These are phyloP conservation scores for Andrena camellia DNA, from an alignment of 2,888 invertebrate genomes.

Conservation along the genomic window DNA sequence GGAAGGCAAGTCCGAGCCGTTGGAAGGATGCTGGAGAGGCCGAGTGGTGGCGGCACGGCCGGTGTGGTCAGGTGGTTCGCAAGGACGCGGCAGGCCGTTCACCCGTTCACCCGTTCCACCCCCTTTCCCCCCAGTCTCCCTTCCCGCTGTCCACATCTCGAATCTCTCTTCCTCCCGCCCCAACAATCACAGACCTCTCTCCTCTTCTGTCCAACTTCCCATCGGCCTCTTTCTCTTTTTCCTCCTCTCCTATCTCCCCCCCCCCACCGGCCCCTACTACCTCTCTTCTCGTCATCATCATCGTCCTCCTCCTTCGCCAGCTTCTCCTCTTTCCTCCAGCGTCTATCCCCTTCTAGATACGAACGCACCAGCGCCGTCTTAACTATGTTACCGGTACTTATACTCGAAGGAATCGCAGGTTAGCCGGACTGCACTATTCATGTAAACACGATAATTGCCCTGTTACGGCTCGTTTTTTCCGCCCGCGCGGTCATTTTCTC, in stretches of 20 bases:
- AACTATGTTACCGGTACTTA: conserved; percentile 72
- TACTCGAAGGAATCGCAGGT: conserved; percentile 62
- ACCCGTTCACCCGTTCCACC: conserved; percentile 77
- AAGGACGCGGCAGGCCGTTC: conserved; percentile 85
- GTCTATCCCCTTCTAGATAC: conserved; percentile 56
- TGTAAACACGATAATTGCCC: conserved; percentile 73
- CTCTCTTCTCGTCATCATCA: not conserved
- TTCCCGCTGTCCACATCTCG: conserved; percentile 23
- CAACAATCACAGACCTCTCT: conserved; percentile 17
- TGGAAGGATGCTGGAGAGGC: conserved; percentile 81
- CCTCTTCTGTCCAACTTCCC: conserved; percentile 27
- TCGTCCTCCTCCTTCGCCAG: conserved; percentile 26
- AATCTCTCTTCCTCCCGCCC: conserved; percentile 46
- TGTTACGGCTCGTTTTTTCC: conserved; percentile 65
- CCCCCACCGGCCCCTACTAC: too few relatives aligned
- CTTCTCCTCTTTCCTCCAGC: conserved; percentile 51
- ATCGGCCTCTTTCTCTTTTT: conserved; percentile 19
- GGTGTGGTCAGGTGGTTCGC: conserved; percentile 84
- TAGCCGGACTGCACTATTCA: conserved; percentile 53
- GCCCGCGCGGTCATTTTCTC: conserved; percentile 40
- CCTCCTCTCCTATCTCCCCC: conserved; percentile 1
- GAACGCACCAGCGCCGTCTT: conserved; percentile 55
- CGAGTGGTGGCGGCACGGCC: conserved; percentile 83
- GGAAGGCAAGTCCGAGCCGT: conserved; percentile 70
- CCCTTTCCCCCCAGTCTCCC: conserved; percentile 33